Evolutionary conservation across 2,888 invertebrate species (phyloP).

Genomic region (Ditylenchus weischeri): DNA sequence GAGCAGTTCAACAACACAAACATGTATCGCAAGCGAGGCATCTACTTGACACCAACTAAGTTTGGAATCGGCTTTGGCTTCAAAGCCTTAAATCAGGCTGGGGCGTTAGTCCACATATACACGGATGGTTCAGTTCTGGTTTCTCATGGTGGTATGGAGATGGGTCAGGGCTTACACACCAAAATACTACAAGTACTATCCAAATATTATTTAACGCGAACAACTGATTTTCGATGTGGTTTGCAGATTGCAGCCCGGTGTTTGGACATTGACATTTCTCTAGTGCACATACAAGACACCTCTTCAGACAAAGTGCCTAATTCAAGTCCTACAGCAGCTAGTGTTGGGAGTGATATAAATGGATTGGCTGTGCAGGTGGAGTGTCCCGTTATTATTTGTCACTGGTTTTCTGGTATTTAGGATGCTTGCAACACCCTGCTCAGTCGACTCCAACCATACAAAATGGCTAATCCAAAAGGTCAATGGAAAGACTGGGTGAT

Average conservation of each 20-base stretch:
- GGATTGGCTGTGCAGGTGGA: constrained; percentile 75
- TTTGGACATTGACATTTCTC: constrained; percentile 45
- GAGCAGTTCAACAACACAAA: constrained; percentile 57
- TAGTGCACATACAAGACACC: constrained; percentile 69
- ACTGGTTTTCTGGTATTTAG: neutral
- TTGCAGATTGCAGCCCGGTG: constrained; percentile 50
- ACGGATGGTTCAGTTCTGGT: constrained; percentile 75
- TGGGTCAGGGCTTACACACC: constrained; percentile 92
- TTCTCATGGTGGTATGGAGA: constrained; percentile 83
- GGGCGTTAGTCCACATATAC: constrained; percentile 82
- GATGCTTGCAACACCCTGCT: constrained; percentile 69
- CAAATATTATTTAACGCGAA: neutral
- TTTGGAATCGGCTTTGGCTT: constrained; percentile 59
- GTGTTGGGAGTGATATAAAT: constrained; percentile 81
- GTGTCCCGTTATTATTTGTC: neutral
- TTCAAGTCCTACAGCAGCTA: constrained; percentile 83
- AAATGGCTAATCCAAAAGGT: constrained; percentile 72
- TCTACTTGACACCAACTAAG: constrained; percentile 54
- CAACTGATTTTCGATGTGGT: constrained; percentile 12
- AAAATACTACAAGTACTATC: constrained; percentile 78
- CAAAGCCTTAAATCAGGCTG: constrained; percentile 64
- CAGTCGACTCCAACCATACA: constrained; percentile 73
- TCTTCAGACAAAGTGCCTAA: constrained; percentile 87
- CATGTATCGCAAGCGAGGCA: constrained; percentile 50
- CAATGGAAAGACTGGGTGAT: constrained; percentile 81